Evolutionary conservation across 1,140 invertebrate genomes (phyloP), one percentile per base, ranked within the genome.

Genomic region (Diorhabda carinulata): DNA sequence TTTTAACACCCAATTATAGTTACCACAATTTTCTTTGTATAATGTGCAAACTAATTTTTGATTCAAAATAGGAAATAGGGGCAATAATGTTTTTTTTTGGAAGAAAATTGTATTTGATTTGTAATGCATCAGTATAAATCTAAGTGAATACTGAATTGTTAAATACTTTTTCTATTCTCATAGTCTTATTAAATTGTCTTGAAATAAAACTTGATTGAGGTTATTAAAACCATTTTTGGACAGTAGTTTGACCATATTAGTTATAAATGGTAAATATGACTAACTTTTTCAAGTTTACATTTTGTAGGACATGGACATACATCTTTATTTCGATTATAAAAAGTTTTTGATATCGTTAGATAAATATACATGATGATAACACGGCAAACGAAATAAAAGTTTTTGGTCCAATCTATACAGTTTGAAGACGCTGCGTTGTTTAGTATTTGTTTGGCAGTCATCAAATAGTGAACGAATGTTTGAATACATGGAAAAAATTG

Each of bases 281-380:
- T 65, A 65, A 65, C 47, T 47, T 65, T 25, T 57, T 62, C 61
- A 62, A 62, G 61, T 43, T 62, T 62, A 62, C 61, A 43, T 65
- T 64, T 65, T 65, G 52, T 65, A 57, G 64, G 64, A 65, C 64
- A 65, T 65, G 64, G 64, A 65, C 64, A 65, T 56, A 3, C 59
- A 43, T 61, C 59, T 61, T 25, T 56, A 7, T 56, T n/a, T 56
- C 52, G 52, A 56, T n/a, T 56, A 56, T 6, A 6, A 56, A 7
- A 56, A 6, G 52, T 56, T 56, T 56, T 25, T 57, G 25, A 9
- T 57, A 57, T 25, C 5, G n/a, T 57, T 25, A 57, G 57, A 57
- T 10, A 57, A 57, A 10, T 57, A 9, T 57, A 6, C 57, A 57
- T 57, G 3, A n/a, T 57, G n/a, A n/a, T 10, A 3, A 57, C n/a